These are phyloP conservation scores for Pseudoatta argentina DNA, from an alignment of 1,140 invertebrate genomes.

Conservation along the genomic window DNA sequence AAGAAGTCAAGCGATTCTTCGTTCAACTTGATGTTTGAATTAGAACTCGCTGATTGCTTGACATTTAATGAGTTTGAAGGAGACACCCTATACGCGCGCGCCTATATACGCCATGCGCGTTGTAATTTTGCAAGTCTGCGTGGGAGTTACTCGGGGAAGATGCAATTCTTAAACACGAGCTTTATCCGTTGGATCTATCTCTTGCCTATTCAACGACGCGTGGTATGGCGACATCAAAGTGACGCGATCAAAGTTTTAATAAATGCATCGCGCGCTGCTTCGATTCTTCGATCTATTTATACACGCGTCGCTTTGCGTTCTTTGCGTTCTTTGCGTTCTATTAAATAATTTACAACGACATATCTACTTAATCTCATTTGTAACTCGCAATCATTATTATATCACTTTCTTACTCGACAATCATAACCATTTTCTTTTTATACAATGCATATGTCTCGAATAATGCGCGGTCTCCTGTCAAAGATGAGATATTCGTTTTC, in stretches of 20 bases:
- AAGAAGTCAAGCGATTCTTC: not conserved
- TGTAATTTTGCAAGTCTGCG: constrained; percentile 51
- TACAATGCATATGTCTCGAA: not conserved
- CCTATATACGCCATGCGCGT: not conserved
- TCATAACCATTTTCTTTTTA: not conserved
- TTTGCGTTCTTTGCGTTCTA: not conserved
- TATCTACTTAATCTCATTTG: not conserved
- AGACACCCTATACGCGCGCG: not conserved
- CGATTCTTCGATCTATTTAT: constrained; percentile 13
- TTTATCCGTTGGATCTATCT: constrained; percentile 20
- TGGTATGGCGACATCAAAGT: constrained; percentile 12
- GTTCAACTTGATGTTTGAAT: not conserved
- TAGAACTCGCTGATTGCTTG: not conserved
- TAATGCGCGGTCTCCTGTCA: not conserved
- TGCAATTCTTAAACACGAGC: constrained; percentile 39
- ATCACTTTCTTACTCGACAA: constrained; percentile 14
- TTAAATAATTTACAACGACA: constrained; percentile 38
- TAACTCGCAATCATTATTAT: constrained; percentile 10
- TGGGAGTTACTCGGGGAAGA: not conserved
- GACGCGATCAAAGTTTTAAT: constrained; percentile 47
- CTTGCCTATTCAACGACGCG: constrained; percentile 16
- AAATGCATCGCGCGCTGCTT: constrained; percentile 32
- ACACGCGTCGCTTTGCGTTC: not conserved
- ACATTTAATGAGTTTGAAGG: not conserved
- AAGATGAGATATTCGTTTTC: constrained; percentile 31